phyloP scores from a whole-genome alignment of 2,888 invertebrate species.

The Pseudococcus jackbeardsleyi region DNA sequence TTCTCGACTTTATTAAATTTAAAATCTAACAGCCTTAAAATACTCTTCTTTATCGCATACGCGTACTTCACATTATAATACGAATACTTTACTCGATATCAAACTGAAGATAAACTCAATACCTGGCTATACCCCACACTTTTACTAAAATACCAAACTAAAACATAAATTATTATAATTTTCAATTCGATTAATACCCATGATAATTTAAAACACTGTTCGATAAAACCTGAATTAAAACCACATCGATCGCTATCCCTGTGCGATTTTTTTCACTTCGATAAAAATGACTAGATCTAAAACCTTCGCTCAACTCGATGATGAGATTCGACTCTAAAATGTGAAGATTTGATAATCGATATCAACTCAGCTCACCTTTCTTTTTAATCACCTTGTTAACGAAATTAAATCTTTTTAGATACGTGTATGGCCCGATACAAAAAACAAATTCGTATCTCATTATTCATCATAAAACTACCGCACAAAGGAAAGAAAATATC shows the following conservation, averaged over 20 bases:
- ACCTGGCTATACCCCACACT: background rate
- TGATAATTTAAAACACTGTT: background rate
- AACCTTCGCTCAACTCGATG: background rate
- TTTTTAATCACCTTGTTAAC: background rate
- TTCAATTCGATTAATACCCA: background rate
- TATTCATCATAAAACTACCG: background rate
- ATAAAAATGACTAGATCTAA: slow-evolving; percentile 18
- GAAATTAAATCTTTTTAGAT: background rate
- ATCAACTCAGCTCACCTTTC: background rate
- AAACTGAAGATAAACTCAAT: background rate
- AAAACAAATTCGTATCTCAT: background rate
- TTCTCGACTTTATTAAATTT: too few species aligned
- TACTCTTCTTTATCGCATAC: background rate
- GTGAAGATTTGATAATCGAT: too few species aligned
- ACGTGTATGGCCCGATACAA: background rate
- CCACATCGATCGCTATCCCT: background rate
- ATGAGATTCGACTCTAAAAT: slow-evolving; percentile 16
- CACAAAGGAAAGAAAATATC: background rate
- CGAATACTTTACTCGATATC: slow-evolving; percentile 6
- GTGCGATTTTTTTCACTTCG: background rate
- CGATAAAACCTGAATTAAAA: background rate
- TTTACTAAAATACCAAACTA: background rate
- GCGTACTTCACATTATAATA: background rate
- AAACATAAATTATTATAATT: background rate
- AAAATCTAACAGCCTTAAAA: too few species aligned